Conservation (phyloP, 2,888 invertebrate genomes). For the Neoaliturus tenellus region DNA sequence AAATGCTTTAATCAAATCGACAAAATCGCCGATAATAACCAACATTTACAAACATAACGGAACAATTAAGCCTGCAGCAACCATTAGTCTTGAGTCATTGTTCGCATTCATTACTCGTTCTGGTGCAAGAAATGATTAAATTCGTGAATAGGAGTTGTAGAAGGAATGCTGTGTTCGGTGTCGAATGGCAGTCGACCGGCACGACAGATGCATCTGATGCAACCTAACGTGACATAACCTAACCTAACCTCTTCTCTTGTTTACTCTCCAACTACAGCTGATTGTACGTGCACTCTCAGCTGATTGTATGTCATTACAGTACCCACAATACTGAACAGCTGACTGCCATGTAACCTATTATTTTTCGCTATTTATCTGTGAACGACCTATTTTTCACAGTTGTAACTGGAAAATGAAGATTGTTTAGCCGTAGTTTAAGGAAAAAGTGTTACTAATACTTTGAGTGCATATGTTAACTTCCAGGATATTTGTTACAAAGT, state of each 20-base stretch:
- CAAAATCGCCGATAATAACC: neutral
- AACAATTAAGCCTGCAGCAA: neutral
- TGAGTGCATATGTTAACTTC: too few relatives aligned
- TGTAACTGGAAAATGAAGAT: too few relatives aligned
- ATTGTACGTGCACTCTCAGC: neutral
- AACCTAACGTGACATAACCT: conserved; percentile 16
- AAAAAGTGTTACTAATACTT: too few relatives aligned
- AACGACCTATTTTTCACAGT: neutral
- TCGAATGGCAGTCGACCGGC: neutral
- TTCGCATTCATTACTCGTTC: neutral
- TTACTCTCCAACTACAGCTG: conserved; percentile 31
- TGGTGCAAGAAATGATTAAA: conserved; percentile 28
- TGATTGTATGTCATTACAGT: conserved; percentile 22
- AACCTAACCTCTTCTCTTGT: conserved; percentile 42
- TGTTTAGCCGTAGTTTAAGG: too few relatives aligned
- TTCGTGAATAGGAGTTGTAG: conserved; percentile 14
- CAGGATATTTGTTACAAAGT: too few relatives aligned
- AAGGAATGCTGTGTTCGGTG: neutral
- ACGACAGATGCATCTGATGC: conserved; percentile 23
- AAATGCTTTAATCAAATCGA: too few relatives aligned
- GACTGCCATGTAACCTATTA: neutral
- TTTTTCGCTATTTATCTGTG: neutral
- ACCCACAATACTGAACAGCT: neutral
- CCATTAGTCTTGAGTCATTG: conserved; percentile 12
- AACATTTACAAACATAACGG: neutral